phyloP scores from a whole-genome alignment of 2,113 vertebrate species.

The Pampusana beccarii region DNA sequence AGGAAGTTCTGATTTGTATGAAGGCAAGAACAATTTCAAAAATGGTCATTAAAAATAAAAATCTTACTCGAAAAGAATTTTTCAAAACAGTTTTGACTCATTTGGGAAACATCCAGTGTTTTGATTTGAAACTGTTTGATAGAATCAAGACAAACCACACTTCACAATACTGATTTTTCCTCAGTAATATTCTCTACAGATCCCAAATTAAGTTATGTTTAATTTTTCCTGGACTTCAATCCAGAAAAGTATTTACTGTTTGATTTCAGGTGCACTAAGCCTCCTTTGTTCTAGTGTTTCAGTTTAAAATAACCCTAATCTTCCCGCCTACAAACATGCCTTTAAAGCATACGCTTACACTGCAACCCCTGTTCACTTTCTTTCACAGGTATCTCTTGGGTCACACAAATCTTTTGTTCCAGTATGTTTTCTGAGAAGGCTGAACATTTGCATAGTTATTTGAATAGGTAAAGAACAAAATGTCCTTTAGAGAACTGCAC shows the following conservation, averaged over 20 bases:
- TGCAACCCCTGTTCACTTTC: background rate
- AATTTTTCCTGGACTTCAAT: background rate
- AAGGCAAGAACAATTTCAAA: background rate
- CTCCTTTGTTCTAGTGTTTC: background rate
- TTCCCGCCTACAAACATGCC: background rate
- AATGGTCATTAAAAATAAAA: background rate
- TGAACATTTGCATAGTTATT: background rate
- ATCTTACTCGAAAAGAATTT: background rate
- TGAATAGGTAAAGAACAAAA: background rate
- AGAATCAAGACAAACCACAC: background rate
- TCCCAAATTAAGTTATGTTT: background rate
- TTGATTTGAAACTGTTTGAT: background rate
- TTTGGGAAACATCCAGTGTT: background rate
- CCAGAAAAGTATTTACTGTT: background rate
- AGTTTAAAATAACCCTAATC: background rate
- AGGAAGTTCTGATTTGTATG: background rate
- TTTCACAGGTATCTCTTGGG: background rate
- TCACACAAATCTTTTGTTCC: background rate
- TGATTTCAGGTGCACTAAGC: background rate
- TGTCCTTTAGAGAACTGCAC: background rate
- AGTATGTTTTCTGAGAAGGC: background rate
- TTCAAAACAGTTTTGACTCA: background rate
- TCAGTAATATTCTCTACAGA: background rate
- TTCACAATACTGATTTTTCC: background rate
- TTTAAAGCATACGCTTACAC: background rate